These are phyloP conservation scores for Tachycineta bicolor DNA, from an alignment of 2,113 vertebrate species.

Conservation along the genomic window DNA sequence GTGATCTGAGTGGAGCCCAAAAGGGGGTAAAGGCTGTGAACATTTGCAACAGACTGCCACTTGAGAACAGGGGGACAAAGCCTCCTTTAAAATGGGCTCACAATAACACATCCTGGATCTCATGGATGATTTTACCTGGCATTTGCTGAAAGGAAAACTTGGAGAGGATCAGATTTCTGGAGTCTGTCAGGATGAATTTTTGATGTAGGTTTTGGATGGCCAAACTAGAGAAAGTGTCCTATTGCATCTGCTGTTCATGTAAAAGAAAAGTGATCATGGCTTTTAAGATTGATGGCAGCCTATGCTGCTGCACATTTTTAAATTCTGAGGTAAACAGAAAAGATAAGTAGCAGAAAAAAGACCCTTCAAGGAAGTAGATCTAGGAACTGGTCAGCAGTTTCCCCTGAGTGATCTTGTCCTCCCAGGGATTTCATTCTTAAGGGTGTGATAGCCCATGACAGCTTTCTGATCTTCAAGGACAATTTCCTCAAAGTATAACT, in stretches of 20 bases:
- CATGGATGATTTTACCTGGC: not conserved
- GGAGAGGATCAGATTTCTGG: not conserved
- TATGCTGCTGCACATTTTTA: not conserved
- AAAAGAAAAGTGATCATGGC: not conserved
- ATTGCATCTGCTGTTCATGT: not conserved
- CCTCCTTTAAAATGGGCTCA: not conserved
- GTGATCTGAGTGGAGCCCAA: not conserved
- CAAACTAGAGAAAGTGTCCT: not conserved
- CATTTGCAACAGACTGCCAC: not conserved
- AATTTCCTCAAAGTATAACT: not conserved
- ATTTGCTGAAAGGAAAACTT: not conserved
- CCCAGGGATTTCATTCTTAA: not conserved
- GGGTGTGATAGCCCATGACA: not conserved
- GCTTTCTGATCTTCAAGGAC: not conserved
- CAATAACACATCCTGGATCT: not conserved
- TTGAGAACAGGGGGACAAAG: not conserved
- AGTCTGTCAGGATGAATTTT: not conserved
- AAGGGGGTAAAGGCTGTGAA: not conserved
- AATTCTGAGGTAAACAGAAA: not conserved
- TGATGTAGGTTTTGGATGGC: not conserved
- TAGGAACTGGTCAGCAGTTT: not conserved
- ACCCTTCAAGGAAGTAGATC: not conserved
- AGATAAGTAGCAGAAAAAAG: not conserved
- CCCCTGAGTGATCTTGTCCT: not conserved
- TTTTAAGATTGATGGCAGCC: not conserved